Base-by-base conservation (phyloP, 2,888 invertebrate genomes). In the Drosophila neotestacea region DNA sequence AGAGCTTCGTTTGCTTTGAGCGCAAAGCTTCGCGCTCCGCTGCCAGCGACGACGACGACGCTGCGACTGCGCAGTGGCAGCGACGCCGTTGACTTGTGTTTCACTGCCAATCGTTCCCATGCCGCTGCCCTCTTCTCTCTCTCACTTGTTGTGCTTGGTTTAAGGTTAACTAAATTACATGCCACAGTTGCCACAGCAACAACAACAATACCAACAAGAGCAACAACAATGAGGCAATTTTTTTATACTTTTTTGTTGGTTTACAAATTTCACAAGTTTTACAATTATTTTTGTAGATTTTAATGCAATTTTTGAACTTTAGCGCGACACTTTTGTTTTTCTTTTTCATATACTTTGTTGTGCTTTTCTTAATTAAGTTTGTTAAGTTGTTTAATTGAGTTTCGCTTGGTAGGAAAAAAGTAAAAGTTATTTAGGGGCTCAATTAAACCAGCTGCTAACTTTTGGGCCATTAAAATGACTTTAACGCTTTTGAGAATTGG, bases 231-330 rank as follows among this genome's bases (percentile, higher is more conserved):
- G 73, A 62, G 54, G 82, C 60, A 77, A 81, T 70, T 73, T 71
- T 71, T 55, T 47, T 36, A 27, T 28, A 67, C 44, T 22, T 16
- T 47, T 55, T 36, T 51, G n/a, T n/a, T 52, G 28, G 16, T 22
- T 47, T 30, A 16, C 51, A 67, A 79, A 85, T 74, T 79, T 87
- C 84, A 50, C 64, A 70, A 65, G 50, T 62, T 69, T 81, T 68
- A 56, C 52, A 51, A 48, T 30, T 68, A 10, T 47, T 28, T 54
- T 46, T 47, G 10, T 56, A 52, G 48, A 42, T 38, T 61, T 83
- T 79, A 79, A 88, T 88, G 81, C 88, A 79, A 73, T 73, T 76
- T 84, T 81, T 75, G 71, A 69, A 86, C 81, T 79, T 79, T 69
- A 55, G 28, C 50, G 78, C 65, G 77, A 79, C 75, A 79, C 56